Evolutionary conservation across 1,140 invertebrate genomes (phyloP), one percentile per base, ranked within the genome.

Genomic region (Onthophagus taurus): DNA sequence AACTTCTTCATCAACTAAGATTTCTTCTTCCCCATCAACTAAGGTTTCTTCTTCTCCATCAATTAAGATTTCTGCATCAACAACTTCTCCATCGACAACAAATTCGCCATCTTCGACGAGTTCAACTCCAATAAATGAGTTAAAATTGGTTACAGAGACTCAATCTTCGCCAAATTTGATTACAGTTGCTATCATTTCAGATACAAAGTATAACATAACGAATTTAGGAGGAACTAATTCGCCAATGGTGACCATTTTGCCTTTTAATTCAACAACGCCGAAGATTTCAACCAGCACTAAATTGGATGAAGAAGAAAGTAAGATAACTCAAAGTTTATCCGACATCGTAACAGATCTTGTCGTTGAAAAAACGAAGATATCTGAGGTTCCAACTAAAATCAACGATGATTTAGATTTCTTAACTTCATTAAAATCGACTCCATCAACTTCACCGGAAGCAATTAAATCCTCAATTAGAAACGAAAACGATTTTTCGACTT

Each of bases 201-300:
- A 37, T 13, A 37, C 17, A 0, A 37, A 23, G 24, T 37, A 16
- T 13, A 21, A 37, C 13, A 37, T 13, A 3, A 19, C 13, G 7
- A 37, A 20, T 7, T 8, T 37, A 20, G 17, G 11, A 6, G 35
- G 18, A 1, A 21, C 11, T 3, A 23, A 37, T 21, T 37, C 35
- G 3, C 35, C 35, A n/a, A 23, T 37, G n/a, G 5, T 37, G 2
- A 37, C n/a, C 19, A 20, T 37, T n/a, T 37, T 23, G n/a, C 35
- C 35, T 1, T n/a, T 37, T 12, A 12, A 37, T 14, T 18, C 19
- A 34, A 37, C 35, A 23, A 21, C 35, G 6, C 20, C 35, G n/a
- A 18, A 34, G 1, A 1, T 21, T 37, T 2, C 18, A 7, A 7
- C 24, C 7, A 26, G 24, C n/a, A n/a, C 7, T 7, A 26, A 26